Conservation (phyloP, 2,888 invertebrate genomes). For the Spatulosminthurus flaviceps region DNA sequence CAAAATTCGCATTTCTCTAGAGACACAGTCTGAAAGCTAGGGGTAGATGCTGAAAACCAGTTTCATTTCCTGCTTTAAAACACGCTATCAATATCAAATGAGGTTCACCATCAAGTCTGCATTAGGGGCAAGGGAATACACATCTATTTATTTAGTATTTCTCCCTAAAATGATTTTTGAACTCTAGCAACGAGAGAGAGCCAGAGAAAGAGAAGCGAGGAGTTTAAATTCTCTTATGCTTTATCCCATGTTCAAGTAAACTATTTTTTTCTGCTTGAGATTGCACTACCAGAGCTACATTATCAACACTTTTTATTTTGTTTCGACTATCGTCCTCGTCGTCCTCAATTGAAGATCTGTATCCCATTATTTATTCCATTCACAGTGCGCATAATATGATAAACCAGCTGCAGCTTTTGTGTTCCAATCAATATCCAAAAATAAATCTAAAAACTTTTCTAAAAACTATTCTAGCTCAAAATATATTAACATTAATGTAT, state of each 20-base stretch:
- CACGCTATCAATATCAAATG: slow-evolving; percentile 63
- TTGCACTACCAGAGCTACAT: too few species aligned
- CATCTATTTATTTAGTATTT: slow-evolving; percentile 55
- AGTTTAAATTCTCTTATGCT: slow-evolving; percentile 29
- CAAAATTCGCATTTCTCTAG: slow-evolving; percentile 62
- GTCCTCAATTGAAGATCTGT: too few species aligned
- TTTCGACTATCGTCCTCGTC: too few species aligned
- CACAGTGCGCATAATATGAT: too few species aligned
- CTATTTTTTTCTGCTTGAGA: neutral
- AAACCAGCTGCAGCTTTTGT: too few species aligned
- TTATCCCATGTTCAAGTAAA: neutral
- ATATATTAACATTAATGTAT: too few species aligned
- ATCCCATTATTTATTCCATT: too few species aligned
- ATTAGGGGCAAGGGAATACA: slow-evolving; percentile 54
- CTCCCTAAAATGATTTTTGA: slow-evolving; percentile 47
- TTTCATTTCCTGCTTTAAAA: slow-evolving; percentile 62
- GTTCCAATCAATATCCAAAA: too few species aligned
- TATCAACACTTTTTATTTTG: too few species aligned
- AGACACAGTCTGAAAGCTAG: slow-evolving; percentile 58
- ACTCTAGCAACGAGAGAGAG: slow-evolving; percentile 23
- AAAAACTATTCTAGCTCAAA: too few species aligned
- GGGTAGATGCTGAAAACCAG: slow-evolving; percentile 53
- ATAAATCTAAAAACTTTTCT: too few species aligned
- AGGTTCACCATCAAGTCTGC: slow-evolving; percentile 50
- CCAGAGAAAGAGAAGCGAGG: slow-evolving; percentile 12